Conservation (phyloP, 2,888 invertebrate species). For the Lumbricus terrestris region DNA sequence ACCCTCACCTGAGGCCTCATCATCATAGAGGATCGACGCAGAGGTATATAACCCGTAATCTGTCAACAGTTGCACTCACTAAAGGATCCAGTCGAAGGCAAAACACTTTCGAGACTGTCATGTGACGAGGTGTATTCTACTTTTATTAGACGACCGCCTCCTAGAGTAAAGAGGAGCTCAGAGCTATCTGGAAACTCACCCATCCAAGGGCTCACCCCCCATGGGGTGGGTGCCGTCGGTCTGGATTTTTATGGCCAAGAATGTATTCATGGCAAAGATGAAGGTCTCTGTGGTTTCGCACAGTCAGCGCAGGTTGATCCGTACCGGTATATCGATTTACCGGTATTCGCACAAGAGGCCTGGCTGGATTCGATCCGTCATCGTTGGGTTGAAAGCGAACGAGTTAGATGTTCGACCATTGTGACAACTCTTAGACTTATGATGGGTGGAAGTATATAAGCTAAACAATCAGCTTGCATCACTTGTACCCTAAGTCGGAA, state of each 20-base stretch:
- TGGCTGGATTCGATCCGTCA: background rate
- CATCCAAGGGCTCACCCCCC: too few species aligned
- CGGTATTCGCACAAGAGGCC: background rate
- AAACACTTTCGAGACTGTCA: conserved; percentile 3
- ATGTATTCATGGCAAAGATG: too few species aligned
- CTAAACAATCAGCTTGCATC: background rate
- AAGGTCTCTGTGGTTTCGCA: too few species aligned
- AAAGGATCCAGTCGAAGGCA: conserved; percentile 9
- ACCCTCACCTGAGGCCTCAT: too few species aligned
- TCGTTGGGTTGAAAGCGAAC: background rate
- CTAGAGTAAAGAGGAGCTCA: too few species aligned
- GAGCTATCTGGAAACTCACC: background rate
- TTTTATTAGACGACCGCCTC: background rate
- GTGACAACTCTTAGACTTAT: background rate
- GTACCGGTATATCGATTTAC: too few species aligned
- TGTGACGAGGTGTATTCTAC: background rate
- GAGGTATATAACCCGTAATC: background rate
- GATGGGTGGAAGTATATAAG: too few species aligned
- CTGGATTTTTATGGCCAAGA: too few species aligned
- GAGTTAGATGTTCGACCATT: background rate
- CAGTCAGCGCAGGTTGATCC: too few species aligned
- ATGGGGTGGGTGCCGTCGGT: too few species aligned
- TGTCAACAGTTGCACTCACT: background rate
- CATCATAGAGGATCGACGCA: too few species aligned
- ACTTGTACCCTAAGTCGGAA: background rate